These are phyloP conservation scores for Spea bombifrons DNA, from an alignment of 2,113 vertebrate genomes.

Conservation along the genomic window DNA sequence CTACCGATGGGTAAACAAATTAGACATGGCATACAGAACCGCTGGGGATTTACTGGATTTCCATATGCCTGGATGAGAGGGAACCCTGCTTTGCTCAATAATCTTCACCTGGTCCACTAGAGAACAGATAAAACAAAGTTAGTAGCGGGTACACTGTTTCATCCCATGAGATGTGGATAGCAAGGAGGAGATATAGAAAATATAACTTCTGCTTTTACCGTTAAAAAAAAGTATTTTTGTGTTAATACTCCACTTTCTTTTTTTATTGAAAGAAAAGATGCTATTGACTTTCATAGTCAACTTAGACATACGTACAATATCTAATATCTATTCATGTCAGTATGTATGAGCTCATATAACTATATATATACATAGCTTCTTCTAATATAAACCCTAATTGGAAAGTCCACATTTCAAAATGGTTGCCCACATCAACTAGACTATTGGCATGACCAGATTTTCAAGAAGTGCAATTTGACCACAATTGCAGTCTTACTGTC, in stretches of 20 bases:
- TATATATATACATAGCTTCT: no score
- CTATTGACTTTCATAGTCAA: background rate
- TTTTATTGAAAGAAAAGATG: background rate
- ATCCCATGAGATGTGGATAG: conserved; percentile 1
- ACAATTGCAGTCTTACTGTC: no score
- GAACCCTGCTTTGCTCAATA: conserved; percentile 43
- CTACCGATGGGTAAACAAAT: conserved; percentile 38
- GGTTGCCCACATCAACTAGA: no score
- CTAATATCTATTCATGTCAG: no score
- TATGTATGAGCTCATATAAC: no score
- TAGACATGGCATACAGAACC: conserved; percentile 45
- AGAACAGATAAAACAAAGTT: conserved; percentile 44
- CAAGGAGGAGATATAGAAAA: conserved; percentile 12
- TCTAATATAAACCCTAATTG: no score
- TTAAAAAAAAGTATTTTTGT: background rate
- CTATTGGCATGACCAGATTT: no score
- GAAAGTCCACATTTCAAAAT: no score
- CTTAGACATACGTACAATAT: background rate
- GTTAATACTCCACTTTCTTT: background rate
- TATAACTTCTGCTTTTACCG: conserved; percentile 3
- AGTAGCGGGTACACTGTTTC: conserved; percentile 27
- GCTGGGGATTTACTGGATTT: conserved; percentile 18
- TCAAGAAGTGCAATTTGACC: no score
- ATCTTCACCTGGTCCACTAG: conserved; percentile 33
- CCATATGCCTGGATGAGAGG: conserved; percentile 29